Base-by-base conservation (phyloP, 2,797 vertebrate genomes). In the Coreius guichenoti region DNA sequence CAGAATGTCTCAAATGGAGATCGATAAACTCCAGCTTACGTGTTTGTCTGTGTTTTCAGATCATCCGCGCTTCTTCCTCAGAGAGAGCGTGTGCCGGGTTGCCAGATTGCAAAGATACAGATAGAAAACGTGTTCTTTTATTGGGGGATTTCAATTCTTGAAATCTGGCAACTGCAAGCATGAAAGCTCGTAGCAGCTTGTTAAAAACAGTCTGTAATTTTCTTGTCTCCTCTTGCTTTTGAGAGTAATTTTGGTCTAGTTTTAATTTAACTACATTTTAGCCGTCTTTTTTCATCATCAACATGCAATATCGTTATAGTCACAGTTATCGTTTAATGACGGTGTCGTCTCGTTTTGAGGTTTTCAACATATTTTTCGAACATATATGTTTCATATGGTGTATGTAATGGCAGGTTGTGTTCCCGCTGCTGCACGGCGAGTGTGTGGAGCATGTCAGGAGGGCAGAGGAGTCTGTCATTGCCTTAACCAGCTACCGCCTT, bases 401-500 rank as follows among this genome's bases (percentile, higher is more conserved):
- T 80, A 3, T 87, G 73, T 87, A 86, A 14, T 81, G 75, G 82
- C 91, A 99, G 98, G 97, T 99, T 89, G 98, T 97, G 3, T 99
- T 98, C 92, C 96, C 96, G 54, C 96, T 98, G 91, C 95, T 99
- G 87, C 97, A 99, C 0, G 98, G 98, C 7, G 98, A 99, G 94
- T 97, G 96, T 91, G 97, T 98, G 0, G 97, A 98, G 91, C 98
- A 96, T 2, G 97, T 99, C 69, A 98, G 97, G 45, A 94, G 96
- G 89, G 97, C 97, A 0, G 97, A 98, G 87, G 98, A 98, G 54
- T 97, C 96, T 81, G 93, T 99, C 93, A 97, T 99, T 80, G 97
- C 98, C 13, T 95, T 98, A 89, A 98, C 98, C 87, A 99, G 96
- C 93, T 99, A 99, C 93, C 96, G 98, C 89, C 96, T 99, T 56